phyloP scores from a whole-genome alignment of 1,140 invertebrate species.

The Pseudomyrmex flavicornis region DNA sequence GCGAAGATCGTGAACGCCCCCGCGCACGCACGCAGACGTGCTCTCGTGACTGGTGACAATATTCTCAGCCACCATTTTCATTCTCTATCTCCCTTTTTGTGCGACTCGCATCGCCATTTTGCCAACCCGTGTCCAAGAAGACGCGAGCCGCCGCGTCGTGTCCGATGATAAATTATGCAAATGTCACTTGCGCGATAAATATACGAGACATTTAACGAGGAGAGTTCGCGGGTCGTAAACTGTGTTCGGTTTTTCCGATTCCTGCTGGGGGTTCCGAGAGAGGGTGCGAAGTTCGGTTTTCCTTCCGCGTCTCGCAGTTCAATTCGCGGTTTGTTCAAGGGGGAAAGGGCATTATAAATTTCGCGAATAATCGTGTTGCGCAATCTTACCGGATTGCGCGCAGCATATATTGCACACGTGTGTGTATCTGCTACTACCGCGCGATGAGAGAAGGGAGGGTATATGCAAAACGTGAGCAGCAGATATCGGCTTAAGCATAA shows the following conservation, averaged over 20 bases:
- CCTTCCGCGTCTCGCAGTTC: too few species aligned
- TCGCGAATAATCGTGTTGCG: slow-evolving; percentile 53
- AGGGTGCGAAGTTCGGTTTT: too few species aligned
- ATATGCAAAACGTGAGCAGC: slow-evolving; percentile 70
- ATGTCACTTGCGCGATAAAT: slow-evolving; percentile 14
- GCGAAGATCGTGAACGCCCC: slow-evolving; percentile 71
- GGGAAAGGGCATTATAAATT: slow-evolving; percentile 59
- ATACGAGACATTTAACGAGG: background rate
- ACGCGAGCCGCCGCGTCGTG: background rate
- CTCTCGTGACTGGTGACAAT: slow-evolving; percentile 75
- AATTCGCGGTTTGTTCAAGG: too few species aligned
- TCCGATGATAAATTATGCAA: slow-evolving; percentile 45
- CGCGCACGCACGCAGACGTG: slow-evolving; percentile 69
- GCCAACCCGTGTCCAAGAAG: slow-evolving; percentile 9
- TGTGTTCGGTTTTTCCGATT: too few species aligned
- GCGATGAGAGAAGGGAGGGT: slow-evolving; percentile 15
- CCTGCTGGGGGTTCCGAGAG: too few species aligned
- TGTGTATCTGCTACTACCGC: slow-evolving; percentile 5
- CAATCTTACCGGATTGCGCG: slow-evolving; percentile 63
- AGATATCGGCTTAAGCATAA: slow-evolving; percentile 77
- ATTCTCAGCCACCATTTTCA: slow-evolving; percentile 72
- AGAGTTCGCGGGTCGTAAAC: background rate
- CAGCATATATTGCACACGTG: background rate
- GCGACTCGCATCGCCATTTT: slow-evolving; percentile 64
- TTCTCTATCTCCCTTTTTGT: slow-evolving; percentile 25